These are phyloP conservation scores for Nemapogon koenigi DNA, from an alignment of 2,888 invertebrate species.

Conservation along the genomic window DNA sequence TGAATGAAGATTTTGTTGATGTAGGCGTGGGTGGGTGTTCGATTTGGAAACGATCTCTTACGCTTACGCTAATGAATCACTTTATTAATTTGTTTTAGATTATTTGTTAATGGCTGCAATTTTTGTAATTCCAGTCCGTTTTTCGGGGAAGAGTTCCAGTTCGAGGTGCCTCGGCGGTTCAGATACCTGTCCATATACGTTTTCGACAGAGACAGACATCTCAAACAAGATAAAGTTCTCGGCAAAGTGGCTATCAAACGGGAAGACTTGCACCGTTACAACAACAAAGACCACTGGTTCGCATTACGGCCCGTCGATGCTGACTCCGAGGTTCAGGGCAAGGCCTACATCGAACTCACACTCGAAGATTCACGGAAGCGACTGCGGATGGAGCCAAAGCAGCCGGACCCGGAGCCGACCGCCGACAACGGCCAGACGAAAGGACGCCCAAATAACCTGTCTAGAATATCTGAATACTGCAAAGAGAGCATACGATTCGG, in stretches of 20 bases:
- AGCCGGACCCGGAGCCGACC: slow-evolving; percentile 45
- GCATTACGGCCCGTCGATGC: slow-evolving; percentile 84
- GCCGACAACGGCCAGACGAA: slow-evolving; percentile 35
- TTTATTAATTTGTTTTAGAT: no score
- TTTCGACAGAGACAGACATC: slow-evolving; percentile 83
- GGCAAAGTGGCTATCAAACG: slow-evolving; percentile 85
- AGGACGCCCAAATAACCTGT: slow-evolving; percentile 46
- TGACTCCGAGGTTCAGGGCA: slow-evolving; percentile 90
- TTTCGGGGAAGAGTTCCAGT: slow-evolving; percentile 93
- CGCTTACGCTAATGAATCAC: no score
- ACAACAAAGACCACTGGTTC: slow-evolving; percentile 94
- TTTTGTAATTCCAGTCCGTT: slow-evolving; percentile 74
- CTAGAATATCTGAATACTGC: slow-evolving; percentile 51
- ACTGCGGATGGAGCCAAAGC: slow-evolving; percentile 57
- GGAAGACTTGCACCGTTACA: slow-evolving; percentile 85
- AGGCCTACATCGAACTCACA: slow-evolving; percentile 83
- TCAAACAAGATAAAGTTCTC: slow-evolving; percentile 83
- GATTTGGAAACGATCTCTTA: no score
- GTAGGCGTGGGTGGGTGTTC: no score
- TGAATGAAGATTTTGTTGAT: no score
- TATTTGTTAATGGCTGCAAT: no score
- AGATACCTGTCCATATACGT: slow-evolving; percentile 88
- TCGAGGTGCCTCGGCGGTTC: slow-evolving; percentile 90
- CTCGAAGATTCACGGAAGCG: slow-evolving; percentile 67
- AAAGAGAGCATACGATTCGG: slow-evolving; percentile 57